Evolutionary conservation across 1,140 invertebrate genomes (phyloP).

Genomic region (Achatina immaculata): DNA sequence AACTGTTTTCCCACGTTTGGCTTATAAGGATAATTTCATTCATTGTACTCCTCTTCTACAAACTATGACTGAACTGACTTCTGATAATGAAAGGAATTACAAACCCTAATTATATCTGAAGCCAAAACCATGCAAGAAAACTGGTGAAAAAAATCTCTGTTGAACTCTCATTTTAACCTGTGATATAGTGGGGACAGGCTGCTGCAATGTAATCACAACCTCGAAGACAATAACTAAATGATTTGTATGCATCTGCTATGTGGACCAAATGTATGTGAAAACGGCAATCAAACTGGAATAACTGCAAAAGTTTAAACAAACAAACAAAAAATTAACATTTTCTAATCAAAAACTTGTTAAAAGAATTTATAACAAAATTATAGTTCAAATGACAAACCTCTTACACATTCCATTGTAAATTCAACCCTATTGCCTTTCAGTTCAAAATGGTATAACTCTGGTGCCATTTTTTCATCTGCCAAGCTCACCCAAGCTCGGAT

Average conservation of each 20-base stretch:
- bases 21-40: background rate
- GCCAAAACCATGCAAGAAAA: no score
- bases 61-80: background rate
- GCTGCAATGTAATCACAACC: no score
- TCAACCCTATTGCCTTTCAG: background rate
- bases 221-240: no score
- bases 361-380: background rate
- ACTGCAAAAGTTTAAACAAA: background rate
- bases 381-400: background rate
- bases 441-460: constrained; percentile 20
- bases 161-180: no score
- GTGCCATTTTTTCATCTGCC: background rate
- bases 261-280: no score
- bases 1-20: background rate
- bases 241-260: no score
- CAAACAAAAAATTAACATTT: background rate
- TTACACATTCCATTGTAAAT: background rate
- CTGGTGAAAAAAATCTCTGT: no score
- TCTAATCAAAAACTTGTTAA: background rate
- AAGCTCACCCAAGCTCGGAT: background rate
- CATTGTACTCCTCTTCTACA: background rate
- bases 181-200: no score
- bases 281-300: background rate
- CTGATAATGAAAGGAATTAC: no score
- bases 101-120: no score